Evolutionary conservation across 2,113 vertebrate genomes (phyloP).

Genomic region (Eonycteris spelaea): DNA sequence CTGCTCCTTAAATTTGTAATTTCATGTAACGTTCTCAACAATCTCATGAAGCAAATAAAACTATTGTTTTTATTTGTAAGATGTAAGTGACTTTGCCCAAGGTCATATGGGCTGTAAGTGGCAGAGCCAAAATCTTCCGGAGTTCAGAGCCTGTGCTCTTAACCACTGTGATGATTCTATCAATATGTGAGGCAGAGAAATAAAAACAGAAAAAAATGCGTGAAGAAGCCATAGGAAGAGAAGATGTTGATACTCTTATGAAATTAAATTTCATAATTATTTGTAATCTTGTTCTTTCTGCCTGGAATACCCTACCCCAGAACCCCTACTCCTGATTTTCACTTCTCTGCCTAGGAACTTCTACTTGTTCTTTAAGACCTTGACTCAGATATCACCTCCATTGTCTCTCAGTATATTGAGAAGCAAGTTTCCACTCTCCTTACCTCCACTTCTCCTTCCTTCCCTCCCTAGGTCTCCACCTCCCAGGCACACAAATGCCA

Average conservation of each 20-base stretch:
- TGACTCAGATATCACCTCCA: not conserved
- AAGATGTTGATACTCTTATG: not conserved
- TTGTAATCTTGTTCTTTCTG: not conserved
- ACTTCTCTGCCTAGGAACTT: not conserved
- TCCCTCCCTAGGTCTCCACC: slow-evolving; percentile 26
- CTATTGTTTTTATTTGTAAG: not conserved
- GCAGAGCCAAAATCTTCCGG: not conserved
- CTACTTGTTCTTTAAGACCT: not conserved
- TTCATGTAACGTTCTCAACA: slow-evolving; percentile 17
- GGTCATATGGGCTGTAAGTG: not conserved
- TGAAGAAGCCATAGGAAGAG: not conserved
- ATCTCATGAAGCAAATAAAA: not conserved
- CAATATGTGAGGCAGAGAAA: not conserved
- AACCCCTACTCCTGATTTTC: not conserved
- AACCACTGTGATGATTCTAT: not conserved
- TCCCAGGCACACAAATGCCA: slow-evolving; percentile 59
- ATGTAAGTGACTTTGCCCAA: not conserved
- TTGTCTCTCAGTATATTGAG: not conserved
- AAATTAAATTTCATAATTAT: not conserved
- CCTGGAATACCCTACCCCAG: not conserved
- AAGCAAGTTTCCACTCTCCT: not conserved
- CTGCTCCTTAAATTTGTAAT: not conserved
- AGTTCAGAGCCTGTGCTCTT: not conserved
- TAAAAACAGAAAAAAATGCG: not conserved
- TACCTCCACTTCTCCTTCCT: not conserved